phyloP scores from a whole-genome alignment of 2,797 vertebrate genomes.

The Sebastes minor region DNA sequence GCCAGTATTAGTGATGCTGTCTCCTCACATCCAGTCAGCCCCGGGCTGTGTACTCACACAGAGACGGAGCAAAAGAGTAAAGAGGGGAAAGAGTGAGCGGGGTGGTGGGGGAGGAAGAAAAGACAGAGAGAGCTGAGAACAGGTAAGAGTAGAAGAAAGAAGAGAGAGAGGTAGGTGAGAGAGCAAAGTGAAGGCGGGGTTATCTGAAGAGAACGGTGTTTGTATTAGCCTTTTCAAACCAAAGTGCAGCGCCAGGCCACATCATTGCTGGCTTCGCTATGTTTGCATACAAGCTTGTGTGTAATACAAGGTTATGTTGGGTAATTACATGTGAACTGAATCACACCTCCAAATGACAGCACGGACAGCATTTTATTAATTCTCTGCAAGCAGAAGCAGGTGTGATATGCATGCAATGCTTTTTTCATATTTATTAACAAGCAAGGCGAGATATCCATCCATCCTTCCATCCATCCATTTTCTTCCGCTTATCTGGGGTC shows the following conservation, averaged over 20 bases:
- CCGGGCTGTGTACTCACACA: conserved; percentile 63
- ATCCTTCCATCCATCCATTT: too few relatives aligned
- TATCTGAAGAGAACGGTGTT: conserved; percentile 33
- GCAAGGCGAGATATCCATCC: background rate
- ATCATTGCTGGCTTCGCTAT: background rate
- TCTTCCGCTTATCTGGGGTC: too few relatives aligned
- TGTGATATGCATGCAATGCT: background rate
- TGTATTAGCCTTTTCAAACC: conserved; percentile 41
- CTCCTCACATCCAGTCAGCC: conserved; percentile 79
- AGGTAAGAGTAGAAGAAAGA: background rate
- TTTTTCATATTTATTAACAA: background rate
- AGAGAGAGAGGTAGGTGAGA: background rate
- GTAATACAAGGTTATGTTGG: background rate
- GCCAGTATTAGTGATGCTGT: conserved; percentile 78
- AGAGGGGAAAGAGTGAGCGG: conserved; percentile 34
- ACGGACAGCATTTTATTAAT: too few relatives aligned
- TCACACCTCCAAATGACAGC: background rate
- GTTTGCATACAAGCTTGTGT: conserved; percentile 25
- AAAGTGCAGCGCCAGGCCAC: background rate
- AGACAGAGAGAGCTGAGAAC: background rate
- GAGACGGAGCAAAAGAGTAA: conserved; percentile 56
- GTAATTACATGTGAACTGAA: background rate
- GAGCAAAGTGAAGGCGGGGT: background rate
- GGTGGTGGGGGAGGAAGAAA: background rate
- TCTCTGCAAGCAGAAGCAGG: background rate